Conservation (phyloP, 2,888 invertebrate species). For the Morinoia aosen region DNA sequence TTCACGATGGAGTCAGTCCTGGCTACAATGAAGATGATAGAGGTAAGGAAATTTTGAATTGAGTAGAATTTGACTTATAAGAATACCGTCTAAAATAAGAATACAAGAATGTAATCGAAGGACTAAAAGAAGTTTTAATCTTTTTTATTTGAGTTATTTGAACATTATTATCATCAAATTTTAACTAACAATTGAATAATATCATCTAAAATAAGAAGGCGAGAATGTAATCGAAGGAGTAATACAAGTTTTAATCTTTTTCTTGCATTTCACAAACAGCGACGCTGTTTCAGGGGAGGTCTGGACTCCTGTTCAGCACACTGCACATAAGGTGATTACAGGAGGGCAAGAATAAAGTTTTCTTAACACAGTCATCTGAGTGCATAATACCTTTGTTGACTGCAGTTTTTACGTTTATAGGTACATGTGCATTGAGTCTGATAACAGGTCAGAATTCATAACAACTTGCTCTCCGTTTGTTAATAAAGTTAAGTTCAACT, state of each 20-base stretch:
- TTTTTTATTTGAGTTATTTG: no score
- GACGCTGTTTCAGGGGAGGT: background rate
- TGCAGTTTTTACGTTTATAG: no score
- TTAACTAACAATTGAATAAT: background rate
- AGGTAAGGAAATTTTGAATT: slow-evolving; percentile 22
- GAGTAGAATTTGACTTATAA: background rate
- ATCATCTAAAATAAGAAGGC: background rate
- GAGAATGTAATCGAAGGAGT: background rate
- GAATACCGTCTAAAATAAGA: background rate
- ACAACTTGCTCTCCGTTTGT: no score
- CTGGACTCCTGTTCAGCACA: background rate
- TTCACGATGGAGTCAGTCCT: background rate
- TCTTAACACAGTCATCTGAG: no score
- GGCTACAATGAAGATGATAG: background rate
- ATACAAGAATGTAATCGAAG: background rate
- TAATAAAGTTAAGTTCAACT: no score
- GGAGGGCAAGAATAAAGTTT: no score
- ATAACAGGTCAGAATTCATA: no score
- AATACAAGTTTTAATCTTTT: background rate
- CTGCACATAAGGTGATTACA: background rate
- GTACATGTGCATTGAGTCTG: no score
- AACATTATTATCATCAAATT: background rate
- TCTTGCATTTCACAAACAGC: background rate
- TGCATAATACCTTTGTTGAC: no score
- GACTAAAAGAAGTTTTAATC: background rate